phyloP scores from a whole-genome alignment of 2,797 vertebrate species.

The Leptoclinus maculatus region DNA sequence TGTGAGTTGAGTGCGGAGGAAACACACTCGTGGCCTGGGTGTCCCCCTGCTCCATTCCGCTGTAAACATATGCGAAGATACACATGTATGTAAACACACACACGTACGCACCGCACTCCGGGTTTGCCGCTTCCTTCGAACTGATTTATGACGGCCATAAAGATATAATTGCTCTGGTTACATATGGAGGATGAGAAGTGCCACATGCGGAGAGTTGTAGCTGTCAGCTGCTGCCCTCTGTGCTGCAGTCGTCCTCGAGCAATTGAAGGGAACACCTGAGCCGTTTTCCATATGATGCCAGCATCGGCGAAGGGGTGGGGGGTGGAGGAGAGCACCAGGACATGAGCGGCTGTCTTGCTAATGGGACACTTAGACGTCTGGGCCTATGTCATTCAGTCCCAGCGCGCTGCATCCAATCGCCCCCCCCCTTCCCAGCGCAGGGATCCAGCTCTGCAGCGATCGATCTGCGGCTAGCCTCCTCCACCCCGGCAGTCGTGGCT shows the following conservation, averaged over 20 bases:
- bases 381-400: constrained; percentile 85
- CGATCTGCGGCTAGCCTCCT: constrained; percentile 87
- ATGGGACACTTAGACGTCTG: constrained; percentile 85
- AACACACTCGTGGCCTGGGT: constrained; percentile 53
- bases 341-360: constrained; percentile 80
- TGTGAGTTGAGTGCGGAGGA: constrained; percentile 56
- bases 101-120: constrained; percentile 21
- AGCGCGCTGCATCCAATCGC: constrained; percentile 82
- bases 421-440: constrained; percentile 63
- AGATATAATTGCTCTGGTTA: constrained; percentile 67
- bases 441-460: constrained; percentile 77
- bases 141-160: constrained; percentile 58
- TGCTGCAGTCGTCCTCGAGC: constrained; percentile 58
- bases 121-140: constrained; percentile 2
- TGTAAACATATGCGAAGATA: constrained; percentile 61
- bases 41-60: constrained; percentile 44
- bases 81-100: constrained; percentile 53
- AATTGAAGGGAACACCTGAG: constrained; percentile 76
- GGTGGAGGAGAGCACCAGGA: constrained; percentile 42
- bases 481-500: constrained; percentile 76
- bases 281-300: constrained; percentile 70
- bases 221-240: constrained; percentile 55
- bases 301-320: constrained; percentile 20
- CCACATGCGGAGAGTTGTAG: constrained; percentile 46
- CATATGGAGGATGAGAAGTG: constrained; percentile 63